These are phyloP conservation scores for Epirrhoe tristata DNA, from an alignment of 2,888 invertebrate species.

Conservation along the genomic window DNA sequence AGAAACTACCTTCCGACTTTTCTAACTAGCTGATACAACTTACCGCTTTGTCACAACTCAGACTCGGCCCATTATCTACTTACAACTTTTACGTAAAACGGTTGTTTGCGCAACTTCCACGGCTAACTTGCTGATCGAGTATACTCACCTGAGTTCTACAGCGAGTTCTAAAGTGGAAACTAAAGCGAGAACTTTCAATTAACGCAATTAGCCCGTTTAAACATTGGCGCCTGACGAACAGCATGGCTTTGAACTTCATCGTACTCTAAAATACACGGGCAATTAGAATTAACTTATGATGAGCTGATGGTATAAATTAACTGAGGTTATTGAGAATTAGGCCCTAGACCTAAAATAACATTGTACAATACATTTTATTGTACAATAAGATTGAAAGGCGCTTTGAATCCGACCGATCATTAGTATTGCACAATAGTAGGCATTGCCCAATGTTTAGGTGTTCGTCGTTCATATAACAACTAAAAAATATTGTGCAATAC, in stretches of 20 bases:
- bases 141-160: slow-evolving; percentile 35
- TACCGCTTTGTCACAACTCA: neutral
- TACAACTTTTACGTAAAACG: slow-evolving; percentile 6
- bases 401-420: too few relatives aligned
- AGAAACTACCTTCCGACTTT: neutral
- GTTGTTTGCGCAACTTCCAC: slow-evolving; percentile 17
- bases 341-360: too few relatives aligned
- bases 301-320: too few relatives aligned
- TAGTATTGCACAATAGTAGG: too few relatives aligned
- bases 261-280: neutral
- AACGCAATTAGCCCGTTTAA: slow-evolving; percentile 36
- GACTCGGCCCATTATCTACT: neutral
- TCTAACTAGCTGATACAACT: neutral
- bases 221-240: slow-evolving; percentile 25
- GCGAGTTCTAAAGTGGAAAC: slow-evolving; percentile 11
- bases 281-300: neutral
- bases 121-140: slow-evolving; percentile 27
- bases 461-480: too few relatives aligned
- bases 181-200: slow-evolving; percentile 40
- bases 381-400: too few relatives aligned
- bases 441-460: too few relatives aligned
- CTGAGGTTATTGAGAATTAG: too few relatives aligned
- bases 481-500: too few relatives aligned
- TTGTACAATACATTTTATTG: too few relatives aligned
- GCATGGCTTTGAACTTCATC: slow-evolving; percentile 22